Evolutionary conservation across 2,113 vertebrate species (phyloP).

Genomic region (Notarius quadriscutis): DNA sequence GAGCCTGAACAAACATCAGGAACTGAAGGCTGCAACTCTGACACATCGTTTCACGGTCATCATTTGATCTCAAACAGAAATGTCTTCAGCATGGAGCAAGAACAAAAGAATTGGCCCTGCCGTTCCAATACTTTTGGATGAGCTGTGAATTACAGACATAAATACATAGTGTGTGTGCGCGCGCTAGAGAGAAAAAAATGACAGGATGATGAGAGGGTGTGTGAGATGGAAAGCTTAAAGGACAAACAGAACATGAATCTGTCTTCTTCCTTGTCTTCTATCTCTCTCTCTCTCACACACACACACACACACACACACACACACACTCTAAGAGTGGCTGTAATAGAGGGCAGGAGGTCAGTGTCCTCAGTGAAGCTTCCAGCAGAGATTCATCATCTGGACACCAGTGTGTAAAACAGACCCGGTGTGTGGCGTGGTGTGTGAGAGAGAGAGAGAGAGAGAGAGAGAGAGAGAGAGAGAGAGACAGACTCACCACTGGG

Average conservation of each 20-base stretch:
- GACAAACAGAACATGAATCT: neutral
- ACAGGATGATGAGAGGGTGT: neutral
- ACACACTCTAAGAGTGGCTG: neutral
- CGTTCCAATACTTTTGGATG: neutral
- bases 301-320: neutral
- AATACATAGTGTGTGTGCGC: neutral
- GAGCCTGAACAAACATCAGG: no score
- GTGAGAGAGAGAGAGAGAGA: neutral
- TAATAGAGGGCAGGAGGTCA: neutral
- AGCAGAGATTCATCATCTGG: constrained; percentile 22
- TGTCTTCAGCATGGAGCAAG: no score
- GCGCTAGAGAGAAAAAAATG: neutral
- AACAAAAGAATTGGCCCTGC: neutral
- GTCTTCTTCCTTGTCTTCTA: neutral
- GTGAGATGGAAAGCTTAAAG: constrained; percentile 3
- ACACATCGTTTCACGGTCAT: no score
- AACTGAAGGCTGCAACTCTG: no score
- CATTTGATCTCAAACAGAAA: no score
- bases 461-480: neutral
- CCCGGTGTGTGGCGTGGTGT: neutral
- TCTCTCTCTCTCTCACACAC: neutral
- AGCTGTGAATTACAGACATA: neutral
- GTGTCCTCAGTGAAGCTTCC: neutral
- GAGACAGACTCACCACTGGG: constrained; percentile 80
- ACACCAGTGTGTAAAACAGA: neutral